Evolutionary conservation across 2,797 vertebrate species (phyloP), one percentile per base, ranked within the genome.

Genomic region (Limosa lapponica): DNA sequence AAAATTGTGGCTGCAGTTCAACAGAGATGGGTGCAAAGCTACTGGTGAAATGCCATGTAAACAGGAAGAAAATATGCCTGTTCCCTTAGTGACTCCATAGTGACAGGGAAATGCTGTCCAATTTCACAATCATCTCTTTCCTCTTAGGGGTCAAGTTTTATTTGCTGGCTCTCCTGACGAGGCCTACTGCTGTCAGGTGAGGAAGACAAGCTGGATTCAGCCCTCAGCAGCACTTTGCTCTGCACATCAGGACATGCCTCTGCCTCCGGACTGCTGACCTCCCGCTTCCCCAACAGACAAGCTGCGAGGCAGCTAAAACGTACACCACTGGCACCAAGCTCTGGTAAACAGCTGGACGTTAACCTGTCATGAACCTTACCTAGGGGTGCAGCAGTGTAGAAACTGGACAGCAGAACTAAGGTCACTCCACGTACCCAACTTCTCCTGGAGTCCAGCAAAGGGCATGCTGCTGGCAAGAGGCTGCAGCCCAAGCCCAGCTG

Each of bases 11-110:
- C 89, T 72, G 52, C 82, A 58, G 82, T 14, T 80, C 82, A 65
- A 46, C 57, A 52, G 71, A 10, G 71, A 37, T 32, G 79, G 84
- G 92, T 87, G 74, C 61, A 82, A 46, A 67, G 95, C 82, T 61
- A 39, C 64, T 54, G 81, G 55, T 57, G 90, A 61, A 82, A 75
- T 61, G 77, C 66, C 75, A 19, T 34, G 81, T 91, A 92, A 94
- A 96, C 84, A 91, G 87, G 92, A 95, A 94, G 82, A 85, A 92
- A 91, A 95, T 43, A 82, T 2, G 57, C 65, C 82, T 17, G 94
- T 91, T 95, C 92, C 87, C 95, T 59, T 59, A 87, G 95, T 80
- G 89, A 91, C 93, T 89, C 86, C 90, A 82, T 80, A 87, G 91
- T 69, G 95, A 89, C 87, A 4, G 43, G 43, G 83, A 77, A 95